A percentile compares a stretch with the other conserved stretches of the same genome.
These are phyloP conservation scores for Zaprionus ornatus DNA, from an alignment of 1,140 invertebrate species.

Conservation along the genomic window DNA sequence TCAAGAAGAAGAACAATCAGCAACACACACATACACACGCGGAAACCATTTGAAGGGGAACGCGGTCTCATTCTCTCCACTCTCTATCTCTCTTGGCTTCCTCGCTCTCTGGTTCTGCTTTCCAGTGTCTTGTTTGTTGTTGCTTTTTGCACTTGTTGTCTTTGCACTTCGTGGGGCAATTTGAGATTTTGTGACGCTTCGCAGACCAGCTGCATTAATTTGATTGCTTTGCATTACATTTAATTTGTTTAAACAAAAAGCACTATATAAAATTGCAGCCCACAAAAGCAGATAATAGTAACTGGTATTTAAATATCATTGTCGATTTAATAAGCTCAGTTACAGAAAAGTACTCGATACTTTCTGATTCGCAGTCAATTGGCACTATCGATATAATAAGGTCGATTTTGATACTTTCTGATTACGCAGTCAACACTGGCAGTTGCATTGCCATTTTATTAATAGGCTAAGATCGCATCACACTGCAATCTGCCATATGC, in stretches of 20 bases:
- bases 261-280: neutral
- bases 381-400: neutral
- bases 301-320: neutral
- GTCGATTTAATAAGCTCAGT: neutral
- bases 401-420: neutral
- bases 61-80: conserved; percentile 4
- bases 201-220: conserved; percentile 32
- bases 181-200: conserved; percentile 35
- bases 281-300: neutral
- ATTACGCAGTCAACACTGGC: neutral
- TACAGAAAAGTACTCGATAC: too few species aligned
- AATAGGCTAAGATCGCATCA: conserved; percentile 4
- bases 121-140: conserved; percentile 10
- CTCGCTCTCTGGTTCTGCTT: conserved; percentile 2
- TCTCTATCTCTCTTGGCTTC: neutral
- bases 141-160: conserved; percentile 38
- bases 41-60: neutral
- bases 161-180: conserved; percentile 26
- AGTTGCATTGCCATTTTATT: neutral
- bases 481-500: neutral
- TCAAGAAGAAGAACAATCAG: neutral
- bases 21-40: neutral
- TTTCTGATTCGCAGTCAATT: neutral
- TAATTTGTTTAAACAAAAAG: conserved; percentile 23
- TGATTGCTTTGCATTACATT: conserved; percentile 17